These are phyloP conservation scores for Chymomyza caudatula DNA, from an alignment of 2,888 invertebrate genomes.

Conservation along the genomic window DNA sequence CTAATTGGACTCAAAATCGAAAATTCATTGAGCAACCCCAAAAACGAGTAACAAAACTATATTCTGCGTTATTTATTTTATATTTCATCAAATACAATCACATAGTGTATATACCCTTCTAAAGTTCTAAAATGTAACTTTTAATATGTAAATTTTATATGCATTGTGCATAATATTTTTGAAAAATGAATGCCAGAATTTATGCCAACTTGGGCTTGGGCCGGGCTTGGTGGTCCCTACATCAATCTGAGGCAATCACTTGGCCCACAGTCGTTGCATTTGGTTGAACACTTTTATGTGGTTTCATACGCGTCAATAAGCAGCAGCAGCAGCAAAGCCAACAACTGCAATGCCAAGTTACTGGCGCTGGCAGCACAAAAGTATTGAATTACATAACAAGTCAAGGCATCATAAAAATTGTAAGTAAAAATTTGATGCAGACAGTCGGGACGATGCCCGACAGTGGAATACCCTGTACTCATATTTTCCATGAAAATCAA, in stretches of 20 bases:
- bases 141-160: slow-evolving; percentile 48
- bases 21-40: too few relatives aligned
- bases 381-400: slow-evolving; percentile 28
- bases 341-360: background rate
- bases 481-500: too few relatives aligned
- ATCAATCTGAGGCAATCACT: background rate
- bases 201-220: background rate
- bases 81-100: background rate
- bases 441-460: too few relatives aligned
- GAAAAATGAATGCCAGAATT: background rate
- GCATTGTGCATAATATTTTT: background rate
- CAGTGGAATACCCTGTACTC: too few relatives aligned
- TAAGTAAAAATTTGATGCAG: slow-evolving; percentile 18
- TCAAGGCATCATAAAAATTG: background rate
- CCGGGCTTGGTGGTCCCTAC: background rate
- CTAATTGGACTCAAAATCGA: too few relatives aligned
- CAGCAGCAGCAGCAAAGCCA: background rate
- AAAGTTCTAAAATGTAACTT: background rate
- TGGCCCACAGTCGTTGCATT: slow-evolving; percentile 3
- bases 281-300: background rate
- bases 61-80: too few relatives aligned
- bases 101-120: background rate
- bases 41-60: too few relatives aligned
- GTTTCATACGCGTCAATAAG: background rate
- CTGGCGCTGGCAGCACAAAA: background rate